A percentile compares a stretch with the other conserved stretches of the same genome.
phyloP scores from a whole-genome alignment of 2,797 vertebrate genomes.

The Anniella stebbinsi region DNA sequence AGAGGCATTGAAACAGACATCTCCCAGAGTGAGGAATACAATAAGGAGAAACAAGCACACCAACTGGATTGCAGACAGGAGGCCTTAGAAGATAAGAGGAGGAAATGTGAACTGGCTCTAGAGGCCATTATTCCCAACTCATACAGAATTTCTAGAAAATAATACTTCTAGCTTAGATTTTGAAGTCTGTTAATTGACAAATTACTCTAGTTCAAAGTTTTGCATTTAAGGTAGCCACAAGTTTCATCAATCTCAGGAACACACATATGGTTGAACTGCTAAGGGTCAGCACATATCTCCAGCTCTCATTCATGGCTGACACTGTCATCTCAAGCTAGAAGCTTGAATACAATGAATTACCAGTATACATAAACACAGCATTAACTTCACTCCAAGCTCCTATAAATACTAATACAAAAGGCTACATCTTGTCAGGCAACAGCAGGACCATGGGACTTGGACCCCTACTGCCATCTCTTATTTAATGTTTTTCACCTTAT shows the following conservation, averaged over 20 bases:
- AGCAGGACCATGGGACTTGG: neutral
- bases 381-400: no score
- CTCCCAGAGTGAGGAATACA: neutral
- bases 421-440: neutral
- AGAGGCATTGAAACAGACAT: neutral
- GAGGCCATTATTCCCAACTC: neutral
- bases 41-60: neutral
- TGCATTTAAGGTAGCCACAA: neutral
- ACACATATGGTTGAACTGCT: neutral
- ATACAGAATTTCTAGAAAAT: neutral
- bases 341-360: no score
- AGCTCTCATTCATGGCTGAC: neutral
- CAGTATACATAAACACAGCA: no score
- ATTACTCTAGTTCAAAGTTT: neutral
- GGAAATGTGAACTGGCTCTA: neutral
- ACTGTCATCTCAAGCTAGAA: neutral
- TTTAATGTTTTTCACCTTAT: neutral
- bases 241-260: neutral
- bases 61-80: neutral
- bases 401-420: neutral
- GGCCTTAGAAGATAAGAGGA: neutral
- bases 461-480: neutral
- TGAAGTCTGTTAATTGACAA: neutral
- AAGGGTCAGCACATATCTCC: neutral
- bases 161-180: neutral